phyloP scores from a whole-genome alignment of 2,888 invertebrate genomes.

The Rotaria magnacalcarata region DNA sequence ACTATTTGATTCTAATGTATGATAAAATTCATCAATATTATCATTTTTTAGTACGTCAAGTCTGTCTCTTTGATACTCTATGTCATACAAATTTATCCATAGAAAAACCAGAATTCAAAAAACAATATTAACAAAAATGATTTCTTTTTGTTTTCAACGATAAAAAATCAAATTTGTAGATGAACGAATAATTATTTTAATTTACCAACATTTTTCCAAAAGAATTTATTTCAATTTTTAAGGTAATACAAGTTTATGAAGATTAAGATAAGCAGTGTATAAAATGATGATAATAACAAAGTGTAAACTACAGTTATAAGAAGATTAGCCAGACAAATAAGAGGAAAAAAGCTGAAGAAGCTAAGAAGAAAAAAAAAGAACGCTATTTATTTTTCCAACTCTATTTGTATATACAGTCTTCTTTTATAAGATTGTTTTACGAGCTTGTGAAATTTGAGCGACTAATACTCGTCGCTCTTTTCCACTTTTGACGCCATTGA shows the following conservation, averaged over 20 bases:
- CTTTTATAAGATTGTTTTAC: not conserved
- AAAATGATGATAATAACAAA: not conserved
- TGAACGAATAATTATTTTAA: no score
- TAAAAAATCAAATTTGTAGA: no score
- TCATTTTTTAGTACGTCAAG: no score
- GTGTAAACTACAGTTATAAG: not conserved
- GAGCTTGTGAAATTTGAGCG: not conserved
- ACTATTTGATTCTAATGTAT: no score
- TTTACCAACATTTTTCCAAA: not conserved
- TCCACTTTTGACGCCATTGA: not conserved
- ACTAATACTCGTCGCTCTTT: slow-evolving; percentile 20
- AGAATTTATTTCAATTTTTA: not conserved
- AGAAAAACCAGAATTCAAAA: no score
- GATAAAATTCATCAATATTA: no score
- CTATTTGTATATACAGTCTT: not conserved
- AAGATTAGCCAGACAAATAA: not conserved
- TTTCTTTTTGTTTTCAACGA: no score
- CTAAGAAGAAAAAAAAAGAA: not conserved
- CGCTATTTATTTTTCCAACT: not conserved
- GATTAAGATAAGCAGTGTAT: not conserved
- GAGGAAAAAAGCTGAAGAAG: not conserved
- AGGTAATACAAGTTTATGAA: not conserved
- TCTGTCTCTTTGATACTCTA: no score
- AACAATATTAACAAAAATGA: no score
- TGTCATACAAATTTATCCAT: no score